phyloP scores from a whole-genome alignment of 2,113 vertebrate species.

The Barnardius zonarius region DNA sequence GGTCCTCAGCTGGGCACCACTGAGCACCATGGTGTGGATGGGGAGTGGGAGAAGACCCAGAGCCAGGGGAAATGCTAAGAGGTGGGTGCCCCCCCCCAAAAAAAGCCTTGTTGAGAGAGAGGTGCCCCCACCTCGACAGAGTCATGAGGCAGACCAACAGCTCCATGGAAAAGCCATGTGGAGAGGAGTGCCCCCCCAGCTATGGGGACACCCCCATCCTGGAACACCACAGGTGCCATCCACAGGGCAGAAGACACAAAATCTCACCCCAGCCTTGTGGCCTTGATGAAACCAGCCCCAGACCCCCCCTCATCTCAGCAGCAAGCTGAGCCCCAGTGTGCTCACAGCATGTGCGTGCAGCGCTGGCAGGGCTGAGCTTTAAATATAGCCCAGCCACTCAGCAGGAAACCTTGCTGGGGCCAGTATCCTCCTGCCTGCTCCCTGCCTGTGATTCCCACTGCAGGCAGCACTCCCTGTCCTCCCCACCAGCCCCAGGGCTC shows the following conservation, averaged over 20 bases:
- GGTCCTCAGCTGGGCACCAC: accelerated
- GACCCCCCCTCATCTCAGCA: not conserved
- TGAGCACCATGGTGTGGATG: accelerated
- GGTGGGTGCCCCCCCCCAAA: not conserved
- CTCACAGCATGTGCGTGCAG: not conserved
- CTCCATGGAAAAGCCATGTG: no score
- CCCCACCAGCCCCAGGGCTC: not conserved
- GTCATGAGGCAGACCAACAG: not conserved
- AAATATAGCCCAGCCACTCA: not conserved
- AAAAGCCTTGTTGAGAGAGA: not conserved
- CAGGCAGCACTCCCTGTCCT: not conserved
- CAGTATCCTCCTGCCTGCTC: not conserved
- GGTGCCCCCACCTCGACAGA: accelerated
- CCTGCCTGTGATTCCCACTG: accelerated
- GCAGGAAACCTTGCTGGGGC: not conserved
- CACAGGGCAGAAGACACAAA: not conserved
- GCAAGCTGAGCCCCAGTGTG: not conserved
- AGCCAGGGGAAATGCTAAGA: accelerated
- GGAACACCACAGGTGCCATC: not conserved
- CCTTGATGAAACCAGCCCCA: not conserved
- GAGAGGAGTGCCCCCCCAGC: not conserved
- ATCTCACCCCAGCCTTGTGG: not conserved
- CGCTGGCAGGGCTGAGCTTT: not conserved
- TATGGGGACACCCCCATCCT: not conserved
- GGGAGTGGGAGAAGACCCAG: not conserved